Base-by-base conservation (phyloP, 2,888 invertebrate genomes). In the Torymus aiolomorphi region DNA sequence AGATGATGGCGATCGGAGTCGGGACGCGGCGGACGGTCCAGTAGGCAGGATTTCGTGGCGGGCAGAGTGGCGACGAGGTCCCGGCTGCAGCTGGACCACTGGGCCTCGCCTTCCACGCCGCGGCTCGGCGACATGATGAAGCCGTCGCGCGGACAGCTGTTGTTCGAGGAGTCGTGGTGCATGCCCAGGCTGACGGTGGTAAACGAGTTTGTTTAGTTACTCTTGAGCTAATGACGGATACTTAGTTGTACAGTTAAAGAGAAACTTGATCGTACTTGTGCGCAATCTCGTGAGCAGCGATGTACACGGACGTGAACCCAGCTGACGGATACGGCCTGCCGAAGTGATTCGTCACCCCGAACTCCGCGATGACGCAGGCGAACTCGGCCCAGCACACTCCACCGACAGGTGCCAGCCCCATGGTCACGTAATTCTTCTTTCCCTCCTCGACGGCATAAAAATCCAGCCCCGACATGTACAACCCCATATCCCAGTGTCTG, bases 81-180 rank as follows among this genome's bases (percentile, higher is more conserved):
- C 0, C 95, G 94, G 87, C 95, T 96, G 89, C 96, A 96, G 1
- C 91, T 89, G 0, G 95, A 96, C 96, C 96, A 96, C 16, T 93
- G 92, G 1, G 95, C 95, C 90, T 96, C 96, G 10, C 96, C 96
- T 1, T 62, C 31, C 52, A 94, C 94, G 65, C 96, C 96, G 83
- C 96, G 92, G 2, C 95, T 95, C 0, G 96, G 95, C 0, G 96
- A 96, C 96, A 96, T 96, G 83, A 96, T 94, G 91, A 92, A 96
- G 1, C 96, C 96, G 88, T 96, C 95, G 86, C 94, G 94, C 0
- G 95, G 92, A 86, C 96, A 96, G 76, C 89, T 88, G 88, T 96
- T 96, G 57, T 94, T 94, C 18, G 92, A 93, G 56, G 95, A 94
- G 86, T 96, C 96, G 88, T 96, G 96, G 84, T 94, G 95, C 95